phyloP scores from a whole-genome alignment of 2,888 invertebrate genomes.

The Clistopyga incitator region DNA sequence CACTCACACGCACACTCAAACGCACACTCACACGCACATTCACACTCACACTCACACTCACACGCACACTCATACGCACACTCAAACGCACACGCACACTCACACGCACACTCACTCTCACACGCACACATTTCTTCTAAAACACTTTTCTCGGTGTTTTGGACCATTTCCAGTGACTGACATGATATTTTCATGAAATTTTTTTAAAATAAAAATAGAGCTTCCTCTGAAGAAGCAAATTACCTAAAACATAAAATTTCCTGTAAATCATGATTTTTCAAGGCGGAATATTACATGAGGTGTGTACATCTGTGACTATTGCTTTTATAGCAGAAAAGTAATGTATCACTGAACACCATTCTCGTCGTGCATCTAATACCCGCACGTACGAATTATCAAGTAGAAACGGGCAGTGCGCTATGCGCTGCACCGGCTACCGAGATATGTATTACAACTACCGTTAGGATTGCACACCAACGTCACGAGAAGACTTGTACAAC shows the following conservation, averaged over 20 bases:
- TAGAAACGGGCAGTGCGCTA: constrained; percentile 61
- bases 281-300: not conserved
- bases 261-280: not conserved
- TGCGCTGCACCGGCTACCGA: constrained; percentile 38
- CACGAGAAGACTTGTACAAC: constrained; percentile 17
- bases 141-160: too few species aligned
- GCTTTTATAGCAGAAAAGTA: constrained; percentile 36
- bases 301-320: constrained; percentile 11
- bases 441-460: constrained; percentile 48
- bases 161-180: too few species aligned
- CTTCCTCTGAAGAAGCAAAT: too few species aligned
- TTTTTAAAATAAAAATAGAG: too few species aligned
- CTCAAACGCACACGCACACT: too few species aligned
- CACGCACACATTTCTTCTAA: too few species aligned
- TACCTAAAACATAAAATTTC: not conserved
- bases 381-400: constrained; percentile 76
- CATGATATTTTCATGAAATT: too few species aligned
- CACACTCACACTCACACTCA: too few species aligned
- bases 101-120: too few species aligned
- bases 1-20: too few species aligned
- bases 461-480: constrained; percentile 46
- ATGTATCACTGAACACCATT: constrained; percentile 26
- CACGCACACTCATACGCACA: too few species aligned
- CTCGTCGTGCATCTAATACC: constrained; percentile 71
- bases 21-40: too few species aligned